phyloP scores from a whole-genome alignment of 64 coral and sea anemone genomes.

The Stylophora pistillata region DNA sequence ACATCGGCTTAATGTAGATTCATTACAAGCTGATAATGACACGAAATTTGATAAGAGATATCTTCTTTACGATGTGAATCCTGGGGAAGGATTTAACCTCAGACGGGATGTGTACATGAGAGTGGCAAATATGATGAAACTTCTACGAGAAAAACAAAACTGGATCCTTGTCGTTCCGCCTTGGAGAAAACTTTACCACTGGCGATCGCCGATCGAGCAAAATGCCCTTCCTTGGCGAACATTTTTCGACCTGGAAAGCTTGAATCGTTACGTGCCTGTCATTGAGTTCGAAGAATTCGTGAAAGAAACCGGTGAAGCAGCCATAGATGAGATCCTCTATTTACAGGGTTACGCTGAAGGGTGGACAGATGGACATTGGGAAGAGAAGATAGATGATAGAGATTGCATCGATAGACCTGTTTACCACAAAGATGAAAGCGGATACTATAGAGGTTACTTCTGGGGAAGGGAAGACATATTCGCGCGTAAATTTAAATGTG shows the following conservation, averaged over 20 bases:
- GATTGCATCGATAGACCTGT: constrained; percentile 81
- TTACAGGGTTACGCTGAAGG: constrained; percentile 95
- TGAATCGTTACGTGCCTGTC: constrained; percentile 91
- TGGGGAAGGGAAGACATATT: constrained; percentile 84
- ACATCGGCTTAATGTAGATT: constrained; percentile 82
- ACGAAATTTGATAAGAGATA: constrained; percentile 66
- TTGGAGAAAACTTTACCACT: constrained; percentile 94
- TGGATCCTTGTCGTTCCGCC: constrained; percentile 97
- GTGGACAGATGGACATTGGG: constrained; percentile 94
- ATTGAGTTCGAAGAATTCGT: constrained; percentile 96
- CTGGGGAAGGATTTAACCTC: constrained; percentile 96
- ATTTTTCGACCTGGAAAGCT: constrained; percentile 94
- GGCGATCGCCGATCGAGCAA: constrained; percentile 86
- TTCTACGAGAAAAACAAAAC: constrained; percentile 79
- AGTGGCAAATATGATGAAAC: constrained; percentile 84
- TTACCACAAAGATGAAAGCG: constrained; percentile 74
- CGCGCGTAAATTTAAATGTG: constrained; percentile 87
- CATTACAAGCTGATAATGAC: constrained; percentile 11
- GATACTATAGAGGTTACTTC: constrained; percentile 86
- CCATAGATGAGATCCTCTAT: constrained; percentile 91
- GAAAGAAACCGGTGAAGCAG: constrained; percentile 77
- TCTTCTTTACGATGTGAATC: constrained; percentile 97
- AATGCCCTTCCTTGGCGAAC: constrained; percentile 89
- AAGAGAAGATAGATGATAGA: constrained; percentile 97
- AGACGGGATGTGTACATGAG: constrained; percentile 94